Conservation (phyloP, 2,888 invertebrate species). For the Neoitamus cyanurus region DNA sequence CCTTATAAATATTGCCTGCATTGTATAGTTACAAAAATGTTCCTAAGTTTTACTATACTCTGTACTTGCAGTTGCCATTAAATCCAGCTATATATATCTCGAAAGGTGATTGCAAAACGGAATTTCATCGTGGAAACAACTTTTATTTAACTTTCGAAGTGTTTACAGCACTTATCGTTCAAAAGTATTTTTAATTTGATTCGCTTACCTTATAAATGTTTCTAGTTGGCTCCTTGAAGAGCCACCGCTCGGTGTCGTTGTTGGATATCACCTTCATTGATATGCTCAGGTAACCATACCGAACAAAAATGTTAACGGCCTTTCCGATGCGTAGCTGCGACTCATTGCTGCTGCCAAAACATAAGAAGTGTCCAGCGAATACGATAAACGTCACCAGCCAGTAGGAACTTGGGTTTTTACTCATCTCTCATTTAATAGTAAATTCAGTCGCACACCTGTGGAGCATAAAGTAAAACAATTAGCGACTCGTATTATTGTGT, state of each 20-base stretch:
- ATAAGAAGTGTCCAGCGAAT: constrained; percentile 57
- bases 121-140: not conserved
- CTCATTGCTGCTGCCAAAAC: constrained; percentile 61
- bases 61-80: not conserved
- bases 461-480: not conserved
- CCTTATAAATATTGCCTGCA: not conserved
- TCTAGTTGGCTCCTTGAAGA: constrained; percentile 73
- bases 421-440: constrained; percentile 60
- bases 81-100: not conserved
- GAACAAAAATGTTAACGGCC: constrained; percentile 84
- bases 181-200: not conserved
- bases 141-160: constrained; percentile 1
- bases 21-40: not conserved
- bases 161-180: not conserved
- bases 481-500: not conserved
- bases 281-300: constrained; percentile 83
- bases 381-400: constrained; percentile 62
- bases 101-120: not conserved
- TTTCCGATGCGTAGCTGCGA: constrained; percentile 76
- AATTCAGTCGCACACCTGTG: constrained; percentile 8
- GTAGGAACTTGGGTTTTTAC: constrained; percentile 59
- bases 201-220: constrained; percentile 68
- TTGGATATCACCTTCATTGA: constrained; percentile 86
- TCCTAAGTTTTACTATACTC: not conserved
- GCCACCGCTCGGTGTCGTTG: constrained; percentile 81